Conservation (phyloP, 2,888 invertebrate genomes). For the Priocnemis perturbator region DNA sequence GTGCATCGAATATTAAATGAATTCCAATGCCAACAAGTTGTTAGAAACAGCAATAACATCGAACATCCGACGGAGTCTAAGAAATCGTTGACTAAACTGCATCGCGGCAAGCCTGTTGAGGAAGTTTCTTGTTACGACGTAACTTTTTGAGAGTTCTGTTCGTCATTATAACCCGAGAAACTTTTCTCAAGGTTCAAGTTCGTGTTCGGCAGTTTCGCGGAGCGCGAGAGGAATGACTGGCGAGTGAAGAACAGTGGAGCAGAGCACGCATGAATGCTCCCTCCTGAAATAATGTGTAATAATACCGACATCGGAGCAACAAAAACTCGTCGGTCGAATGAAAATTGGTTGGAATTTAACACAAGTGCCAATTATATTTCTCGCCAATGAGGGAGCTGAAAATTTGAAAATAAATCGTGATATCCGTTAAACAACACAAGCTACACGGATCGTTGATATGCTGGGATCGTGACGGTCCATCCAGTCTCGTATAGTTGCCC, state of each 20-base stretch:
- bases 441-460: slow-evolving; percentile 49
- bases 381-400: too few species aligned
- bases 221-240: slow-evolving; percentile 48
- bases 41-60: slow-evolving; percentile 35
- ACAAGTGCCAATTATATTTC: too few species aligned
- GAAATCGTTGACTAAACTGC: slow-evolving; percentile 50
- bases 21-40: slow-evolving; percentile 34
- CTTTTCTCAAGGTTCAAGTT: slow-evolving; percentile 55
- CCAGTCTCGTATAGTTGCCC: slow-evolving; percentile 67
- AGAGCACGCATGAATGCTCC: slow-evolving; percentile 36
- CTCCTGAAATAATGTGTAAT: background rate
- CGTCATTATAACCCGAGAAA: slow-evolving; percentile 55
- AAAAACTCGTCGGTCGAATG: too few species aligned
- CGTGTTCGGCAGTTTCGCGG: slow-evolving; percentile 53
- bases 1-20: background rate
- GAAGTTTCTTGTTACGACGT: slow-evolving; percentile 57
- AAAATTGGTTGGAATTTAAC: too few species aligned
- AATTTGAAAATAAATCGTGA: too few species aligned
- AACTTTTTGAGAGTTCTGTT: slow-evolving; percentile 58
- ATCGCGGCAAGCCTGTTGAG: slow-evolving; percentile 51
- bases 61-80: slow-evolving; percentile 33
- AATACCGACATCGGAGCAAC: too few species aligned
- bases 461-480: slow-evolving; percentile 53
- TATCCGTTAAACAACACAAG: too few species aligned
- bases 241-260: slow-evolving; percentile 48